Conservation (phyloP, 2,113 vertebrate genomes). For the Connochaetes taurinus region DNA sequence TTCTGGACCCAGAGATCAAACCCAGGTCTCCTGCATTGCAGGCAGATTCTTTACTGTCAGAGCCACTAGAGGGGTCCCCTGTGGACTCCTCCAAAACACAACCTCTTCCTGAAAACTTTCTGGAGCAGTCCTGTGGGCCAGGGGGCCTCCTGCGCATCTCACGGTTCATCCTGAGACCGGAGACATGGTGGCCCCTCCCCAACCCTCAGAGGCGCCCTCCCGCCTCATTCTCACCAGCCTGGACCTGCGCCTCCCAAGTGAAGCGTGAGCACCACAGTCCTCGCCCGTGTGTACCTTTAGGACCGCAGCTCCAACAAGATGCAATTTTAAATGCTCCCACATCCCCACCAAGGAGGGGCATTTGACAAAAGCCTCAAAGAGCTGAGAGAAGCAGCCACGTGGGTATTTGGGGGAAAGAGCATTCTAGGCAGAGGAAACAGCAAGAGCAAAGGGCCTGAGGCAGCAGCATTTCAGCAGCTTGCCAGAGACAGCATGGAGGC, state of each 20-base stretch:
- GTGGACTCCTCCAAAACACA: not conserved
- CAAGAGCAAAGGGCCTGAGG: not conserved
- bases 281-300: not conserved
- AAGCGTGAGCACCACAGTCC: not conserved
- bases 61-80: not conserved
- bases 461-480: not conserved
- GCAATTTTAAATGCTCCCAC: not conserved
- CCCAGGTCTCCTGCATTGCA: not conserved
- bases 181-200: not conserved
- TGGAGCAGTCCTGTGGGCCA: not conserved
- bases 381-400: fast-evolving
- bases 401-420: not conserved
- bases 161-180: not conserved
- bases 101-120: not conserved
- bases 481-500: not conserved
- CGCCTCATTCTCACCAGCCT: not conserved
- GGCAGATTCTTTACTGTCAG: not conserved
- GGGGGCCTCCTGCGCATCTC: not conserved
- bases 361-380: not conserved
- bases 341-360: not conserved
- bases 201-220: not conserved
- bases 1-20: not conserved
- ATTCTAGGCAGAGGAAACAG: not conserved
- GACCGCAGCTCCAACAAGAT: not conserved
- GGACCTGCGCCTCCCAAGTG: not conserved